Evolutionary conservation across 2,797 vertebrate genomes (phyloP), one percentile per base, ranked within the genome.

Genomic region (Halcyon leucocephala): DNA sequence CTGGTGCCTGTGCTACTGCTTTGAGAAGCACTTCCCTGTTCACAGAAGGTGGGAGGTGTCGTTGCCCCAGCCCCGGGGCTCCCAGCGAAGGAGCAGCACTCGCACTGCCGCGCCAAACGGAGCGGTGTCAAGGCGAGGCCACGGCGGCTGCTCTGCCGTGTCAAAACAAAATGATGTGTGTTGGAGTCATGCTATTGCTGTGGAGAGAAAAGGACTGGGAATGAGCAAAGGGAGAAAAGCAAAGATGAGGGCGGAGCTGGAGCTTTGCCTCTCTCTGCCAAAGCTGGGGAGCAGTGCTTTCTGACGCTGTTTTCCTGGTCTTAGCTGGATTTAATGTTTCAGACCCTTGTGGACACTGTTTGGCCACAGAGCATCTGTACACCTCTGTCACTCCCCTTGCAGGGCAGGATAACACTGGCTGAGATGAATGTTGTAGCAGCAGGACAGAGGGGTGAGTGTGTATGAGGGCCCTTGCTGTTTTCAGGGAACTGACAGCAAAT

Each of bases 101-200:
- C 29, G 28, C 52, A 54, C 10, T 29, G 52, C 51, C 26, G 52
- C 51, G 44, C 91, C 49, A 80, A 92, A 87, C 25, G 9, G 39
- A 76, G 61, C 11, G 0, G n/a, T 91, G 91, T 89, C 93, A 42
- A 61, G 42, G 78, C 86, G 1, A 71, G 58, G 49, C 48, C 77
- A 55, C 11, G 15, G 48, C 31, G 70, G 81, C 95, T 93, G 92
- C 92, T 93, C 29, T 18, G 24, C 87, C 42, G 17, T 80, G 90
- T 94, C 93, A 74, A 90, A 90, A 94, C 80, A 95, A 92, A 88
- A 57, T 54, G 52, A 82, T 61, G n/a, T 74, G 78, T 92, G 77
- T 67, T 90, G 82, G 95, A 96, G 90, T 72, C 64, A 22, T 3
- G 2, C 52, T 73, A 72, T 51, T 94, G 86, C 88, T 91, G 51